Conservation (phyloP, 1,140 invertebrate genomes). For the Zaprionus lachaisei region DNA sequence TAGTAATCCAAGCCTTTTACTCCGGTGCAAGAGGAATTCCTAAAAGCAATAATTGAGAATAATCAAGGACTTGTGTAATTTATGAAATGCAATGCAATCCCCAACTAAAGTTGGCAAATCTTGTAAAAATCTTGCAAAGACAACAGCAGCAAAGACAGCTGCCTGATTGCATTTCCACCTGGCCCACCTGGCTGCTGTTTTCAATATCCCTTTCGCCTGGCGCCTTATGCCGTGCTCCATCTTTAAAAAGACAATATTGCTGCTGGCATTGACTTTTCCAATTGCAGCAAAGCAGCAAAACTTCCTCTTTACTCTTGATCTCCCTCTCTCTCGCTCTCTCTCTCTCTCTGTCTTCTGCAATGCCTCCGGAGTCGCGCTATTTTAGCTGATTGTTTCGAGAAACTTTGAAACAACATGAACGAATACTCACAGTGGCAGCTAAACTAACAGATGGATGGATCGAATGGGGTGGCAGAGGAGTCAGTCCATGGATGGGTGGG, state of each 20-base stretch:
- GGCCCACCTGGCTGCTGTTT: constrained; percentile 56
- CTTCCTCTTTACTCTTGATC: neutral
- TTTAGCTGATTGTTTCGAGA: constrained; percentile 62
- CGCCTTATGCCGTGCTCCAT: neutral
- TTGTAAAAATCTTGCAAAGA: constrained; percentile 40
- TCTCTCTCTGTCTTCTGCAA: neutral
- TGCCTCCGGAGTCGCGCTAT: constrained; percentile 12
- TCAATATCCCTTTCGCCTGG: constrained; percentile 52
- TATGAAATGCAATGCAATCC: neutral
- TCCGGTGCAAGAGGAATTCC: neutral
- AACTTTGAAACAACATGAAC: constrained; percentile 72
- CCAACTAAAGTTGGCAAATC: constrained; percentile 37
- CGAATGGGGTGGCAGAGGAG: neutral
- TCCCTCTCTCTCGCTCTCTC: neutral
- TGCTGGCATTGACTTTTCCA: constrained; percentile 71
- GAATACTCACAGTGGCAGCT: constrained; percentile 40
- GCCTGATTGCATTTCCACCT: constrained; percentile 68
- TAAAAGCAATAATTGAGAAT: neutral
- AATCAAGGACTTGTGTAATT: constrained; percentile 16
- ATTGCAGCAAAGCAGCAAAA: constrained; percentile 58
- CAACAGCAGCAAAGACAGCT: constrained; percentile 42
- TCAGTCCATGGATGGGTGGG: neutral
- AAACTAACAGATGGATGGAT: constrained; percentile 55
- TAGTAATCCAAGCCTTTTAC: neutral
- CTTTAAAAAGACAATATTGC: constrained; percentile 61